phyloP scores from a whole-genome alignment of 2,797 vertebrate species.

The Danio choprae region DNA sequence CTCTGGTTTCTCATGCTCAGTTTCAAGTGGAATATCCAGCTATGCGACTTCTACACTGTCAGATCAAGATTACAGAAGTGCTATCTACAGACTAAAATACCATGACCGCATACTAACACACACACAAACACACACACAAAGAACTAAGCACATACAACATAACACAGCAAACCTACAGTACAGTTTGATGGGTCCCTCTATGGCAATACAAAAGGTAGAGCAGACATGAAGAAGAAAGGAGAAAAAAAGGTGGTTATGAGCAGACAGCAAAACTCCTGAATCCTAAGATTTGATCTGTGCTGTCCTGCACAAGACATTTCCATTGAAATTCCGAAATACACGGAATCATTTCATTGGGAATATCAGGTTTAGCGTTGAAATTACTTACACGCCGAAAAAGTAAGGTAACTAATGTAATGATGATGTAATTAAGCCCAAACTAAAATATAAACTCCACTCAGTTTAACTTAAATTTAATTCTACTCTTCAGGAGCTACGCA shows the following conservation, averaged over 20 bases:
- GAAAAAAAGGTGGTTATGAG: conserved; percentile 45
- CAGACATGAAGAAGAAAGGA: conserved; percentile 39
- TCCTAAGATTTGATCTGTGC: not conserved
- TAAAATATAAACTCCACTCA: no score
- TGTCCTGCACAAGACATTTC: not conserved
- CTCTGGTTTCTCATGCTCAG: conserved; percentile 51
- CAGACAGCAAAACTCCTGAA: not conserved
- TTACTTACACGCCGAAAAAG: no score
- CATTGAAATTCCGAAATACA: not conserved
- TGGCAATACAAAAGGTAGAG: conserved; percentile 76
- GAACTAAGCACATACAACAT: conserved; percentile 42
- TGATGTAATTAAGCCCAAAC: no score
- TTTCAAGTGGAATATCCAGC: conserved; percentile 44
- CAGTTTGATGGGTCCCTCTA: conserved; percentile 99
- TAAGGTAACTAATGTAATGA: no score
- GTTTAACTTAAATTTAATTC: no score
- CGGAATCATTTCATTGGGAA: conserved; percentile 15
- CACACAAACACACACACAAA: not conserved
- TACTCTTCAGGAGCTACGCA: no score
- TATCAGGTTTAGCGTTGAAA: no score
- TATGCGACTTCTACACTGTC: not conserved
- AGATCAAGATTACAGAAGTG: conserved; percentile 15
- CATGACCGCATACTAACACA: conserved; percentile 68
- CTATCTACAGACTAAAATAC: conserved; percentile 65
- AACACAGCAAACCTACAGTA: conserved; percentile 92